These are phyloP conservation scores for Pseudopodoces humilis DNA, from an alignment of 2,113 vertebrate species.

Conservation along the genomic window DNA sequence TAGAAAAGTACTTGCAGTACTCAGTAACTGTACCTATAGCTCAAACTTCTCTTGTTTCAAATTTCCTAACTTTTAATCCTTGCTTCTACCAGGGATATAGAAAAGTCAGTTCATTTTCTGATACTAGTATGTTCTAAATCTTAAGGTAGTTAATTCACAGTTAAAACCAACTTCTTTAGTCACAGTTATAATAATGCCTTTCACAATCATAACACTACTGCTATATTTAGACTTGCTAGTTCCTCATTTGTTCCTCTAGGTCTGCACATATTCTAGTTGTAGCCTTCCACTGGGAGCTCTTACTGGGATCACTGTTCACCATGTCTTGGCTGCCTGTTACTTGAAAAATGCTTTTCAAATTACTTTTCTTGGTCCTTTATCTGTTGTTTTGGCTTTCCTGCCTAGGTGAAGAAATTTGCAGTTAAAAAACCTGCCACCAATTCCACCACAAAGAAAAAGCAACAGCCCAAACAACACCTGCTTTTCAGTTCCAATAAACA, in stretches of 20 bases:
- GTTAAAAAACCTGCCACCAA: background rate
- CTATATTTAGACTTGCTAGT: background rate
- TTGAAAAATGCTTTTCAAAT: background rate
- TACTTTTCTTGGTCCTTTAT: background rate
- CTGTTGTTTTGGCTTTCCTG: background rate
- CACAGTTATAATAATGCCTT: background rate
- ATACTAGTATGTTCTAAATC: background rate
- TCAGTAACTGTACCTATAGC: background rate
- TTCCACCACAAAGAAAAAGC: too few relatives aligned
- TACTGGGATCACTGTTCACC: background rate
- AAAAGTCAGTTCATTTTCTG: background rate
- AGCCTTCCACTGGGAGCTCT: background rate
- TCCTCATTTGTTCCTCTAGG: background rate
- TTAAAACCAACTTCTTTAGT: background rate
- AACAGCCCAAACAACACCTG: accelerated
- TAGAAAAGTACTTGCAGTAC: background rate
- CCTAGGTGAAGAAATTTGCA: background rate
- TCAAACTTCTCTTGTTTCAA: background rate
- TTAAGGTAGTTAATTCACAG: background rate
- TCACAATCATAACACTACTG: background rate
- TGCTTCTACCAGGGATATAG: background rate
- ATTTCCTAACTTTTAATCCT: background rate
- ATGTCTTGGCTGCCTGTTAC: background rate
- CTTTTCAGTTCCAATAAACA: background rate
- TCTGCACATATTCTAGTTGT: background rate